Evolutionary conservation across 1,140 invertebrate genomes (phyloP).

Genomic region (Cecropterus lyciades): DNA sequence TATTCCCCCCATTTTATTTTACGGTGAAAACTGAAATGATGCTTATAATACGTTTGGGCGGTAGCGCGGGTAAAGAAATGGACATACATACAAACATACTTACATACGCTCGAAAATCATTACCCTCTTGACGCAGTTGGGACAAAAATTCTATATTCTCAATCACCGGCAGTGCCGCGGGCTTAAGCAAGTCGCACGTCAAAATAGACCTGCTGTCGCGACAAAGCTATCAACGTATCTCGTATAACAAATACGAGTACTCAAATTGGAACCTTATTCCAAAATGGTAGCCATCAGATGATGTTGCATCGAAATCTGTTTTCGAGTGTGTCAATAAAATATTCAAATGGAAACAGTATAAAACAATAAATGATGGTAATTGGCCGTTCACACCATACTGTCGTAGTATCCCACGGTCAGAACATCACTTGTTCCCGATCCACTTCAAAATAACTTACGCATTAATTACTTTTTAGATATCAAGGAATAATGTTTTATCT

Average conservation of each 20-base stretch:
- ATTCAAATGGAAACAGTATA: conserved; percentile 55
- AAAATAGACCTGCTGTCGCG: conserved; percentile 47
- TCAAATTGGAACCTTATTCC: conserved; percentile 28
- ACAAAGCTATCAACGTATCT: conserved; percentile 40
- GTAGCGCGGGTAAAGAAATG: too few species aligned
- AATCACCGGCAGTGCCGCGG: not conserved
- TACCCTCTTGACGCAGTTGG: too few species aligned
- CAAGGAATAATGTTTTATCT: conserved; percentile 32
- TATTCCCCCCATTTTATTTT: too few species aligned
- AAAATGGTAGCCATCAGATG: not conserved
- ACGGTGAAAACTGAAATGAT: too few species aligned
- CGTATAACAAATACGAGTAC: conserved; percentile 27
- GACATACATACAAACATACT: too few species aligned
- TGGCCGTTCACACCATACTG: conserved; percentile 60
- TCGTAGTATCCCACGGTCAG: conserved; percentile 54
- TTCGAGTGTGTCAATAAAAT: conserved; percentile 63
- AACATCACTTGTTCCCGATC: conserved; percentile 45
- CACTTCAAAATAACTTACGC: conserved; percentile 51
- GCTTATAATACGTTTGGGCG: too few species aligned
- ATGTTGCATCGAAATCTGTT: conserved; percentile 25
- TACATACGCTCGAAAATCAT: too few species aligned
- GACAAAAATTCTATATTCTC: too few species aligned
- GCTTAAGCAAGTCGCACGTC: conserved; percentile 22
- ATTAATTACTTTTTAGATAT: conserved; percentile 51
- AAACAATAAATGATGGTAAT: conserved; percentile 69